Base-by-base conservation (phyloP, 2,888 invertebrate genomes). In the Lepeophtheirus nordmannii region DNA sequence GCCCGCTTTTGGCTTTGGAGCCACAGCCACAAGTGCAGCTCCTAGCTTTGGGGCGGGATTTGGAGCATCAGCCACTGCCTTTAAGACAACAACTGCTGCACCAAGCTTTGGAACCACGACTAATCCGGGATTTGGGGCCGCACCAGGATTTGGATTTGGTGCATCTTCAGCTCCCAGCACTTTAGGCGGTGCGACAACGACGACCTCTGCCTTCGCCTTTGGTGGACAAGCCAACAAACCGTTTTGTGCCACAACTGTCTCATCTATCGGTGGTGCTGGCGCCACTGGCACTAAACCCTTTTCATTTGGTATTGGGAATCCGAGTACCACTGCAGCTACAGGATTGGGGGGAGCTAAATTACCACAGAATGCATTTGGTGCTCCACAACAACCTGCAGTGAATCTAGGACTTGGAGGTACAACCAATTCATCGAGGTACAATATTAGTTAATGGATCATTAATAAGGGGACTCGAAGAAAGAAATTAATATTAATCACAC, bases 401-500 rank as follows among this genome's bases (percentile, higher is more conserved):
- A 46, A 17, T 14, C 53, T 46, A n/a, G 53, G 53, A 46, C 53
- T 46, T 46, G 53, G 53, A 8, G 53, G 53, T n/a, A 46, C 53
- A 14, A 46, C 53, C 17, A 46, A 46, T 46, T 46, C 53, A 14
- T n/a, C 53, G n/a, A 46, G 53, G 53, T 46, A 46, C 11, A 41
- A 41, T n/a, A n/a, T n/a, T n/a, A 7, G 30, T 30, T 30, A 30
- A 5, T 30, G 3, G 7, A 5, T 30, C 30, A 30, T 30, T 7
- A 2, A 5, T 30, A 7, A 30, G 30, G 2, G 7, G 30, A 30
- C 3, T 30, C 2, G 30, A 30, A 30, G 3, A 30, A 30, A 30
- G 3, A 30, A 30, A 30, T 7, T 30, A 30, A 30, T 30, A n/a
- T n/a, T n/a, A n/a, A n/a, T n/a, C n/a, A n/a, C n/a, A n/a, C 14